Evolutionary conservation across 1,140 invertebrate species (phyloP).

Genomic region (Sitobion miscanthi): DNA sequence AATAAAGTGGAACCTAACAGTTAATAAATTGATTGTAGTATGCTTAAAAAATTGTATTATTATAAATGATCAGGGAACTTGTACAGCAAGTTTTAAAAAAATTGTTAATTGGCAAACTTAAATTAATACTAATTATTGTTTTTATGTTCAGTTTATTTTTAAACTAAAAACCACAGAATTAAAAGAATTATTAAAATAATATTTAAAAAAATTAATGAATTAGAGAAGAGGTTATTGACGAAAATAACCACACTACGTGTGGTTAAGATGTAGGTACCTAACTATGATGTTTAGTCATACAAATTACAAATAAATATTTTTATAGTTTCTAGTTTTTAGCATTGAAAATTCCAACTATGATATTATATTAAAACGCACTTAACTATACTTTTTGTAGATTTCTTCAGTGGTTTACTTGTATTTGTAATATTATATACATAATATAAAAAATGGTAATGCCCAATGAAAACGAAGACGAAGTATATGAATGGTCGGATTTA

Average conservation of each 20-base stretch:
- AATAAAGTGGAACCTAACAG: background rate
- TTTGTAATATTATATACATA: background rate
- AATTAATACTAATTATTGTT: background rate
- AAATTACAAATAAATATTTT: background rate
- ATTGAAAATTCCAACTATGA: background rate
- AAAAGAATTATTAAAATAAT: background rate
- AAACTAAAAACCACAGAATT: background rate
- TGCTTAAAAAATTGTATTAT: background rate
- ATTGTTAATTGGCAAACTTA: background rate
- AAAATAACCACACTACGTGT: background rate
- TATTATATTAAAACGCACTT: background rate
- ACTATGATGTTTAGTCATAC: background rate
- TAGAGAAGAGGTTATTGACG: background rate
- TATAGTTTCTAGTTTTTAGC: background rate
- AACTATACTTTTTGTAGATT: background rate
- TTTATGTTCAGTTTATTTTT: background rate
- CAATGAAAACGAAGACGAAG: background rate
- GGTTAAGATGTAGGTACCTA: background rate
- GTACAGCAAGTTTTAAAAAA: background rate
- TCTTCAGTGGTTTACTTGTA: background rate
- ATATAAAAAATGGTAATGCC: background rate
- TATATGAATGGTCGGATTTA: background rate
- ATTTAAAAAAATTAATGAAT: background rate
- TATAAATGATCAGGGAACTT: background rate
- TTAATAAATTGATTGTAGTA: background rate